Conservation (phyloP, 2,888 invertebrate species). For the Prenolepis imparis region DNA sequence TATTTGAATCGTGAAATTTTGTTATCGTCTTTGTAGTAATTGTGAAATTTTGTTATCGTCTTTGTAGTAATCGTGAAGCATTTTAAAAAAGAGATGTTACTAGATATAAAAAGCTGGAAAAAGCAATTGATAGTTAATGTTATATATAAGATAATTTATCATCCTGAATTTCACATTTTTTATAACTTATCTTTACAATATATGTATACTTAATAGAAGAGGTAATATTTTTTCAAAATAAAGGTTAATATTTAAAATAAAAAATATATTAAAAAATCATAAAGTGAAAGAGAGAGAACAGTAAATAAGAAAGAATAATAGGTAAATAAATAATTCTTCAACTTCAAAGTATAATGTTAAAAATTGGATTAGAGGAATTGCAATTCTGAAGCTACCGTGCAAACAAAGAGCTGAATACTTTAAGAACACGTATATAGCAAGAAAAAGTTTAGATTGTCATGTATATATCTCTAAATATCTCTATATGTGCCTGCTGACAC, state of each 20-base stretch:
- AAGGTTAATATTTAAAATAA: neutral
- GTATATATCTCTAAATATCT: slow-evolving; percentile 5
- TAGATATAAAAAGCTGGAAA: neutral
- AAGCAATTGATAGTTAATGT: neutral
- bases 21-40: neutral
- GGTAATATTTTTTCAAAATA: no score
- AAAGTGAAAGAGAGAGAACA: neutral
- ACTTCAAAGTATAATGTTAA: neutral
- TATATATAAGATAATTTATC: neutral
- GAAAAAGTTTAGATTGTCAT: slow-evolving; percentile 25
- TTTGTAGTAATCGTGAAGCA: slow-evolving; percentile 15
- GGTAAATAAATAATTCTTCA: neutral
- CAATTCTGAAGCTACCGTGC: slow-evolving; percentile 9
- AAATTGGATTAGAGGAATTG: slow-evolving; percentile 12
- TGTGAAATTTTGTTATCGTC: slow-evolving; percentile 31
- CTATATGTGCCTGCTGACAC: slow-evolving; percentile 10
- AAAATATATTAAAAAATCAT: neutral
- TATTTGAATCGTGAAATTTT: slow-evolving; percentile 32
- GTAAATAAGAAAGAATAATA: neutral
- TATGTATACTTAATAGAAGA: neutral
- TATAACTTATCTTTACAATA: neutral
- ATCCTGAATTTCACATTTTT: neutral
- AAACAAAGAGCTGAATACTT: slow-evolving; percentile 13
- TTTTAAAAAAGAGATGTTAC: neutral
- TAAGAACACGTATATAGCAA: slow-evolving; percentile 20